Percentiles rank a stretch among this genome's conserved stretches.
phyloP scores from a whole-genome alignment of 2,888 invertebrate genomes.

The Keiferia lycopersicella region DNA sequence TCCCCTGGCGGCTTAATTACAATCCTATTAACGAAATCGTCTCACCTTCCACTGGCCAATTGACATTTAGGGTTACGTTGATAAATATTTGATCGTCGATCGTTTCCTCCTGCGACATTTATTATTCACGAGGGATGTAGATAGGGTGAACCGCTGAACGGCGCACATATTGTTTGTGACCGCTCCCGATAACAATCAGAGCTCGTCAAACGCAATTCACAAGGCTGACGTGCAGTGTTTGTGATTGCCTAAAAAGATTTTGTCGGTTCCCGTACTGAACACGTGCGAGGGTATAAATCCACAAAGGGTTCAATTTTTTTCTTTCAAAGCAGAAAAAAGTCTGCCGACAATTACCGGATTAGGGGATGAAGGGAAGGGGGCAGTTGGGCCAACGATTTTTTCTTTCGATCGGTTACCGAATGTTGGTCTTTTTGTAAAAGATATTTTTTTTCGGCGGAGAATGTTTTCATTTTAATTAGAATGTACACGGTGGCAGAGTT shows the following conservation, averaged over 20 bases:
- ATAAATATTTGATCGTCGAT: constrained; percentile 50
- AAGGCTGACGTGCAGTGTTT: constrained; percentile 50
- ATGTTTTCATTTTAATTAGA: constrained; percentile 58
- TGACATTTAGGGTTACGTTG: constrained; percentile 47
- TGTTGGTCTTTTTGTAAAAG: constrained; percentile 52
- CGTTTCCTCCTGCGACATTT: constrained; percentile 42
- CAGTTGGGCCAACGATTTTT: constrained; percentile 37
- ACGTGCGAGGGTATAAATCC: constrained; percentile 71
- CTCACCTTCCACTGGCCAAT: constrained; percentile 52
- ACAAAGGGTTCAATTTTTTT: constrained; percentile 68
- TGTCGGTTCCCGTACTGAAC: constrained; percentile 46
- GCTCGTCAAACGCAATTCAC: constrained; percentile 56
- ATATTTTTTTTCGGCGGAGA: constrained; percentile 47
- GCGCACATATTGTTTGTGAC: constrained; percentile 29
- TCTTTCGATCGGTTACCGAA: constrained; percentile 50
- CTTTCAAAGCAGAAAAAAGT: constrained; percentile 61
- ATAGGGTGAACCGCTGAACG: constrained; percentile 21
- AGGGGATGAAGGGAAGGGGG: constrained; percentile 65
- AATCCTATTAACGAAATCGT: constrained; percentile 68
- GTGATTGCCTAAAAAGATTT: constrained; percentile 63
- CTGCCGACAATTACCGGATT: constrained; percentile 73
- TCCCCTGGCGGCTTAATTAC: constrained; percentile 62
- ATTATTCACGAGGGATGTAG: constrained; percentile 42
- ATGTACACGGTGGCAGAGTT: constrained; percentile 42
- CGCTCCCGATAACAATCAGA: constrained; percentile 52